Percentiles rank a stretch among this genome's conserved stretches.
Conservation (phyloP, 2,113 vertebrate species). For the Cromileptes altivelis region DNA sequence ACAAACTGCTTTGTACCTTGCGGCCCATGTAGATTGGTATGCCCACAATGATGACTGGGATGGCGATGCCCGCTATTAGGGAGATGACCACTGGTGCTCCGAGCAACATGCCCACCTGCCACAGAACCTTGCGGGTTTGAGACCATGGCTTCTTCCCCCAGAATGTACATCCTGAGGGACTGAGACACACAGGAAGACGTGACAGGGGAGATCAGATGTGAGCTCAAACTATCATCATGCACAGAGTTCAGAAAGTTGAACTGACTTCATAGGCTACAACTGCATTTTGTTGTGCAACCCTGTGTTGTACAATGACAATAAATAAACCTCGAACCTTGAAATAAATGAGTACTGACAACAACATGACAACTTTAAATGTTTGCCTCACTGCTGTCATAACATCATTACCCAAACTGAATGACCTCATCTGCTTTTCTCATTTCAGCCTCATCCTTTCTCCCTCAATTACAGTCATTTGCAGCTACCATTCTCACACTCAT, state of each 20-base stretch:
- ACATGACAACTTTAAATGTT: not conserved
- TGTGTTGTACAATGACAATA: no score
- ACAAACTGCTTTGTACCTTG: conserved; percentile 79
- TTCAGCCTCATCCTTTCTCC: not conserved
- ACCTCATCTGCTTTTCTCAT: not conserved
- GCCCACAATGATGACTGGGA: conserved; percentile 91
- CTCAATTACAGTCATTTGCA: conserved; percentile 3
- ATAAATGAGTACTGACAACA: not conserved
- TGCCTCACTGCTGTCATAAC: not conserved
- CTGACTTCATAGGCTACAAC: no score
- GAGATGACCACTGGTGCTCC: conserved; percentile 91
- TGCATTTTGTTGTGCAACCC: no score
- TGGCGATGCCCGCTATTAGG: conserved; percentile 89
- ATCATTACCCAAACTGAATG: conserved; percentile 20
- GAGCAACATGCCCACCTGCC: conserved; percentile 93
- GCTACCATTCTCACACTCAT: not conserved
- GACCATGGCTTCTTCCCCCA: conserved; percentile 94
- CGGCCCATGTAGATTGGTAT: conserved; percentile 93
- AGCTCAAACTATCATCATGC: not conserved
- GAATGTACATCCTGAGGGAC: conserved; percentile 93
- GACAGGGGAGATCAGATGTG: not conserved
- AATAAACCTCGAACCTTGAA: not conserved
- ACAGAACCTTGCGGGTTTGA: conserved; percentile 88
- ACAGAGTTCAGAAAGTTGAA: not conserved
- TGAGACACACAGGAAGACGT: conserved; percentile 63